These are phyloP conservation scores for Esox niger DNA, from an alignment of 2,113 vertebrate genomes.

Conservation along the genomic window DNA sequence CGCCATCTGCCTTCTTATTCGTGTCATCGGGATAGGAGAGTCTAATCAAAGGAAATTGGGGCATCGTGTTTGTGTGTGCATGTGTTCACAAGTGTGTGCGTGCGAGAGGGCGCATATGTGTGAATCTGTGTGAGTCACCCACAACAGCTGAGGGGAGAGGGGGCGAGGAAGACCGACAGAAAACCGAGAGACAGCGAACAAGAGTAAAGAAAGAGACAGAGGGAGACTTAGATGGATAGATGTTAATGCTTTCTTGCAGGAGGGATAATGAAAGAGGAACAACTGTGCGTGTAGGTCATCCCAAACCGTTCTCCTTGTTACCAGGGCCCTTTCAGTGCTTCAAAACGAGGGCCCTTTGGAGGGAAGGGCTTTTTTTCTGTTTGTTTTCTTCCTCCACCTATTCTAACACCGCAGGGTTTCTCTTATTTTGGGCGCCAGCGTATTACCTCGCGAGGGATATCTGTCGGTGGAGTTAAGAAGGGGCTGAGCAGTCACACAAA, in stretches of 20 bases:
- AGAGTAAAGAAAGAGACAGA: conserved; percentile 11
- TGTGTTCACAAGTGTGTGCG: not conserved
- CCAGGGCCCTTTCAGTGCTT: not conserved
- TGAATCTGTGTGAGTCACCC: not conserved
- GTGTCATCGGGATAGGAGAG: conserved; percentile 36
- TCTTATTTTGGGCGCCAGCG: not conserved
- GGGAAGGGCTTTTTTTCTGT: not conserved
- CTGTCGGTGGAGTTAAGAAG: not conserved
- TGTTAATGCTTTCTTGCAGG: conserved; percentile 16
- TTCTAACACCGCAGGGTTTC: not conserved
- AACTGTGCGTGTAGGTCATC: conserved; percentile 3
- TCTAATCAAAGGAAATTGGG: conserved; percentile 40
- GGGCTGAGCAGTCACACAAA: not conserved
- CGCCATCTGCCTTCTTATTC: conserved; percentile 31
- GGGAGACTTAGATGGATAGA: conserved; percentile 30
- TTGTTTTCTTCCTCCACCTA: not conserved
- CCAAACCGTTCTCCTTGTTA: not conserved
- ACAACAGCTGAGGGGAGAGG: not conserved
- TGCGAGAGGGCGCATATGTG: not conserved
- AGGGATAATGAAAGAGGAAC: conserved; percentile 20
- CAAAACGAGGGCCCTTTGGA: not conserved
- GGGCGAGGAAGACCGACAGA: not conserved
- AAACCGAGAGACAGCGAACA: not conserved
- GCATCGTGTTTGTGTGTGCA: conserved; percentile 2
- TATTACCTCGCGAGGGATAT: not conserved